Evolutionary conservation across 2,888 invertebrate species (phyloP), one percentile per base, ranked within the genome.

Genomic region (Polyommatus iphigenia): DNA sequence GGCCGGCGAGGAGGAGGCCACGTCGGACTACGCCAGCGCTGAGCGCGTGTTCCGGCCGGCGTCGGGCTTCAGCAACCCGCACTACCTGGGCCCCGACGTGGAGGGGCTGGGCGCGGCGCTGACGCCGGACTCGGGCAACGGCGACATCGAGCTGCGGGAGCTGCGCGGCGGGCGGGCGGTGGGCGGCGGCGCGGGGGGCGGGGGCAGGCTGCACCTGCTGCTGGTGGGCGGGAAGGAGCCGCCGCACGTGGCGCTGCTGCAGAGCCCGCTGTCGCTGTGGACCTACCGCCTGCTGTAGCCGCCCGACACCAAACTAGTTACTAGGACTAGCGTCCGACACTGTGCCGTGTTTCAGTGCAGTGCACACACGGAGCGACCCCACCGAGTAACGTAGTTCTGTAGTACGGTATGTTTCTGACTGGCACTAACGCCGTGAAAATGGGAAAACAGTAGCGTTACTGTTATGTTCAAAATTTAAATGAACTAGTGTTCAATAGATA

Each of bases 191-290:
- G 87, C 79, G 78, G 3, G 84, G 87, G 81, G 80, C 8, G 76
- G 84, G 1, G 86, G 41, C 41, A 41, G 85, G 80, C 84, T 92
- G 80, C 88, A 87, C 78, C 76, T 92, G 81, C 82, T 93, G 83
- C 83, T 98, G 78, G 95, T 97, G 79, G 98, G 98, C 0, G 98
- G 98, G 0, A 96, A 96, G 83, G 97, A 98, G 87, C 96, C 96
- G 76, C 96, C 97, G 18, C 97, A 97, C 83, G 95, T 96, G 3
- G 97, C 97, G 20, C 95, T 96, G 78, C 96, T 97, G 84, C 96
- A 96, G 85, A 94, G 96, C 83, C 97, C 97, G 13, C 95, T 97
- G 59, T 96, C 97, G 15, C 95, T 97, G 85, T 97, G 97, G 97
- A 96, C 96, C 83, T 94, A 97, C 81, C 95, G 96, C 83, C 88